Base-by-base conservation (phyloP, 2,113 vertebrate genomes). In the Scophthalmus maximus region DNA sequence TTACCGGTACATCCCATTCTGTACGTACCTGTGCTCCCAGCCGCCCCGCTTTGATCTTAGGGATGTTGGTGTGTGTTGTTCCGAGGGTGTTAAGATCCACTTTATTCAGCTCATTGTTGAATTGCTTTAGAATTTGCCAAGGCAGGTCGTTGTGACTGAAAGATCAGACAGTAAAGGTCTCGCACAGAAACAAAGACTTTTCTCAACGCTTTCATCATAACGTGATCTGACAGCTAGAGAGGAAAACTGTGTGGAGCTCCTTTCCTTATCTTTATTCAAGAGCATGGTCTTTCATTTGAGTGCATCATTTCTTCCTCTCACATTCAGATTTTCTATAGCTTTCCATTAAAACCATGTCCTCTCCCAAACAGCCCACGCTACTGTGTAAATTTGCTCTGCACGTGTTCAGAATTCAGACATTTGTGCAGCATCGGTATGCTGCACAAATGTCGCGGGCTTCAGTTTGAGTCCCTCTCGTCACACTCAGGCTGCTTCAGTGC, bases 61-160 rank as follows among this genome's bases (percentile, higher is more conserved):
- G 92, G 82, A 98, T 98, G 89, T 96, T 98, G 88, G 97, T 98
- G 91, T 99, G 96, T 2, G 97, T 98, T 27, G 0, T 32, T 0
- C 49, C 2, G 22, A 98, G 91, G 0, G n/a, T 73, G 6, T 58
- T 27, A 26, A 98, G 93, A 88, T 96, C 88, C 68, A 95, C 94
- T 1, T 3, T 15, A 42, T 7, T 71, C 12, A 99, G 91, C 81
- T 90, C 87, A 57, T 97, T 98, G 87, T 98, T 95, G 89, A 95
- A 98, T 36, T 2, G 56, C 0, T 0, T 5, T 53, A 94, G 94
- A 73, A 99, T 68, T 82, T 96, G 95, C 96, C 96, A 98, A 15
- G 97, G 96, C 14, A 98, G 89, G 76, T 99, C 96, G 0, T 98
- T 99, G 89, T 98, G 97, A 61, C 97, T 98, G 83, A 18, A 38